Conservation (phyloP, 2,888 invertebrate species). For the Synanthedon andrenaeformis region DNA sequence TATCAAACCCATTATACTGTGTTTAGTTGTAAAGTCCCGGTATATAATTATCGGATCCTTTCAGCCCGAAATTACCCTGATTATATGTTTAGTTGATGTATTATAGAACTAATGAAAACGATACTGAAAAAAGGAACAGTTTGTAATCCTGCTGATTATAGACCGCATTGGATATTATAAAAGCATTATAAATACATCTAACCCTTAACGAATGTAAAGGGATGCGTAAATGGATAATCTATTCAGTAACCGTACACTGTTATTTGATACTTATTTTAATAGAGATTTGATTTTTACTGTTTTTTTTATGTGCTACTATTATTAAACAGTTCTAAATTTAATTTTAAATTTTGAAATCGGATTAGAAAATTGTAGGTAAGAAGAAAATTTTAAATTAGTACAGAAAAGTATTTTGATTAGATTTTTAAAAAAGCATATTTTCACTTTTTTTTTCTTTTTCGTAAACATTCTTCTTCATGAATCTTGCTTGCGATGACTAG, state of each 20-base stretch:
- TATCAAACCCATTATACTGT: neutral
- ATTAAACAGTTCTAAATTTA: too few relatives aligned
- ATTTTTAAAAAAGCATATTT: too few relatives aligned
- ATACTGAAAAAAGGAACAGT: slow-evolving; percentile 62
- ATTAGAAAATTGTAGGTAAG: too few relatives aligned
- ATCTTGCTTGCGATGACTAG: too few relatives aligned
- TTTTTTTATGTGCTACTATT: too few relatives aligned
- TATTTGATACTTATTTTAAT: slow-evolving; percentile 31
- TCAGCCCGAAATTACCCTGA: slow-evolving; percentile 14
- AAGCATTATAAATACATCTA: slow-evolving; percentile 63
- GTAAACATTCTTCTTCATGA: too few relatives aligned
- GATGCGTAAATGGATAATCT: slow-evolving; percentile 32
- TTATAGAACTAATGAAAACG: slow-evolving; percentile 52
- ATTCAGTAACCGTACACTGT: slow-evolving; percentile 36
- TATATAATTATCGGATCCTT: neutral
- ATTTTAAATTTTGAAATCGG: too few relatives aligned
- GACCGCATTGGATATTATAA: slow-evolving; percentile 44
- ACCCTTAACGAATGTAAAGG: slow-evolving; percentile 47
- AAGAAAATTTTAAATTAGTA: too few relatives aligned
- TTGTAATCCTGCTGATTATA: slow-evolving; percentile 58
- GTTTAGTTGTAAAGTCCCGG: neutral
- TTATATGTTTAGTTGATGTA: slow-evolving; percentile 43
- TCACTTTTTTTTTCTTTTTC: too few relatives aligned
- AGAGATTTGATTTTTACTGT: slow-evolving; percentile 28
- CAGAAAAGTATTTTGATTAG: too few relatives aligned